phyloP scores from a whole-genome alignment of 92 coral and sea anemone species.

The Actinernus sp. region DNA sequence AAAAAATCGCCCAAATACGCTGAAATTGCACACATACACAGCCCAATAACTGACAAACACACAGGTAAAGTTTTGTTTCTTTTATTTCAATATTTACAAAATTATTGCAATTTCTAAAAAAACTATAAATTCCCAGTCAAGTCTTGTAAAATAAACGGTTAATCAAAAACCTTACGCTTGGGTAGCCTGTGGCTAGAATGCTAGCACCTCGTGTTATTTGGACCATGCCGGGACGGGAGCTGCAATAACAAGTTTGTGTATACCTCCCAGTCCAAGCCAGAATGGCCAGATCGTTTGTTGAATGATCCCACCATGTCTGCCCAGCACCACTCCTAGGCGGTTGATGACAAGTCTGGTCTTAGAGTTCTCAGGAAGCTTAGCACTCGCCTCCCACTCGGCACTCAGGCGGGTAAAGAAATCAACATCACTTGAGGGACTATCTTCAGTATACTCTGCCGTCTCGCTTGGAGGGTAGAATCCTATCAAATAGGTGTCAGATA shows the following conservation, averaged over 20 bases:
- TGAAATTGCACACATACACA: no score
- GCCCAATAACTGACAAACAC: no score
- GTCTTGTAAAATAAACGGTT: no score
- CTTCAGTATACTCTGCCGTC: constrained; percentile 84
- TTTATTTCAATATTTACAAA: no score
- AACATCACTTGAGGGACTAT: constrained; percentile 67
- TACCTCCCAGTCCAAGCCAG: constrained; percentile 96
- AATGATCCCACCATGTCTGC: constrained; percentile 87
- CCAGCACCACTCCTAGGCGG: constrained; percentile 89
- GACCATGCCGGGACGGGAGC: background rate
- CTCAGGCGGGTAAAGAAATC: constrained; percentile 68
- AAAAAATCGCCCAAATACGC: no score
- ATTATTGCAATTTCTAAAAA: no score
- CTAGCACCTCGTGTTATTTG: no score
- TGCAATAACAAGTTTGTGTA: background rate
- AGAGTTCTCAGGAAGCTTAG: constrained; percentile 71
- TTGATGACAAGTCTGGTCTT: constrained; percentile 68
- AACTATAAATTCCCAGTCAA: no score
- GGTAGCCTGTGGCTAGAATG: no score
- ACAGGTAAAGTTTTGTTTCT: no score
- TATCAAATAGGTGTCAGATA: background rate
- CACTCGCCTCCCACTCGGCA: constrained; percentile 93
- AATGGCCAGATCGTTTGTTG: constrained; percentile 94
- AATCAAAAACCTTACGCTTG: no score
- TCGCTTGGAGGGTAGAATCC: constrained; percentile 92